Conservation (phyloP, 2,797 vertebrate species). For the Chrysolophus pictus region DNA sequence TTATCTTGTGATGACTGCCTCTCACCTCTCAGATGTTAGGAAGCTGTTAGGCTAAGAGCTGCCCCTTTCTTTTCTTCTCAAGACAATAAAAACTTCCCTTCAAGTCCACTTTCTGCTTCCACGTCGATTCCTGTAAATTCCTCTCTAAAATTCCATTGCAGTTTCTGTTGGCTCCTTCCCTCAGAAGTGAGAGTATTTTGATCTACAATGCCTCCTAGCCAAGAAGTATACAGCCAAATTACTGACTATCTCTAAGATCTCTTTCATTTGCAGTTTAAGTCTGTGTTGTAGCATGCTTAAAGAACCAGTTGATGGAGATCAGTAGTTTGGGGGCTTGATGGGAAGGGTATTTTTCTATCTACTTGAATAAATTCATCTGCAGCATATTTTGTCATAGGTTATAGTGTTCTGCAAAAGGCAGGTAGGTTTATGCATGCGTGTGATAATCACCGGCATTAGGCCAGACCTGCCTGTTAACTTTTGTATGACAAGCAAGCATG, state of each 20-base stretch:
- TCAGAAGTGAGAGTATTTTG: slow-evolving; percentile 16
- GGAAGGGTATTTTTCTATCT: slow-evolving; percentile 1
- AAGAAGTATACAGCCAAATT: slow-evolving; percentile 24
- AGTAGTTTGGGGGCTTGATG: background rate
- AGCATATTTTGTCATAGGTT: background rate
- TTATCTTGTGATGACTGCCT: background rate
- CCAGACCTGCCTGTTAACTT: background rate
- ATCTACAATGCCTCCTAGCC: slow-evolving; percentile 30
- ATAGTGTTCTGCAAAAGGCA: background rate
- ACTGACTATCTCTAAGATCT: slow-evolving; percentile 9
- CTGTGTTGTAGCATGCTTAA: slow-evolving; percentile 48
- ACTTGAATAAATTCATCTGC: background rate
- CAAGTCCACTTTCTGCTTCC: background rate
- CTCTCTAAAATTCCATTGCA: background rate
- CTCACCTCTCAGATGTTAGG: background rate
- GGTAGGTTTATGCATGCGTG: background rate
- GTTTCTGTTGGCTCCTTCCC: background rate
- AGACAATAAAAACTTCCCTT: background rate
- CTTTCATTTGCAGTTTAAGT: slow-evolving; percentile 27
- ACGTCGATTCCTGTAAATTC: background rate
- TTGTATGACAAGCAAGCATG: accelerated
- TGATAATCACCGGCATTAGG: background rate
- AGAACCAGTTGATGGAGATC: slow-evolving; percentile 35
- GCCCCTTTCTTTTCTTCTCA: background rate
- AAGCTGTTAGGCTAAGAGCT: background rate